These are phyloP conservation scores for Hylomyscus alleni DNA, from an alignment of 2,797 vertebrate genomes.

Conservation along the genomic window DNA sequence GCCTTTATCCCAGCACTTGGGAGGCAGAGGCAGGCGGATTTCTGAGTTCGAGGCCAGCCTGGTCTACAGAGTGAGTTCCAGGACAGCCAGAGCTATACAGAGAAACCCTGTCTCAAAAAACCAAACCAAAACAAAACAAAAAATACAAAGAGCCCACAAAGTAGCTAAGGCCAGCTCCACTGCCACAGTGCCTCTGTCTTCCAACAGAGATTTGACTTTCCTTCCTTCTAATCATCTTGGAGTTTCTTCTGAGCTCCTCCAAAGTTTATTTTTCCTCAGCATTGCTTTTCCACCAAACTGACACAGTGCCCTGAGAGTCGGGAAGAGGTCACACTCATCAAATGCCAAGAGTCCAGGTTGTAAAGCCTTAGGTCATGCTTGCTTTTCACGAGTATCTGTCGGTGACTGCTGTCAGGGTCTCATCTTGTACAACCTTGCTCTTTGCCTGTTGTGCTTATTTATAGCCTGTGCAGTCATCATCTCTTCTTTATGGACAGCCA, in stretches of 20 bases:
- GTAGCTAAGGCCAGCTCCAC: no score
- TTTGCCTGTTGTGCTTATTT: conserved; percentile 77
- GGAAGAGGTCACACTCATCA: neutral
- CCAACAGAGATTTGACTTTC: conserved; percentile 69
- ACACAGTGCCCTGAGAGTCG: neutral
- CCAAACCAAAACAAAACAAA: no score
- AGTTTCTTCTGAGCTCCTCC: conserved; percentile 60
- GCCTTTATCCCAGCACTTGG: no score
- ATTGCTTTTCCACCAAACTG: conserved; percentile 33
- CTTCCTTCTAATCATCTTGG: conserved; percentile 59
- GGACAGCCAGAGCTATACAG: no score
- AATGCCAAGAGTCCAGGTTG: conserved; percentile 2
- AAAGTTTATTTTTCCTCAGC: conserved; percentile 59
- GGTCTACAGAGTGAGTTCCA: no score
- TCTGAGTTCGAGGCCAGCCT: no score
- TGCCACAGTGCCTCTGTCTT: conserved; percentile 48
- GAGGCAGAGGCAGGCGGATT: no score
- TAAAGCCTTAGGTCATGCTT: conserved; percentile 42
- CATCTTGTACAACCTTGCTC: conserved; percentile 72
- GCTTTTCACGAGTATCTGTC: conserved; percentile 40
- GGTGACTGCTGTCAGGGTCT: conserved; percentile 53
- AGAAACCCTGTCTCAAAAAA: no score
- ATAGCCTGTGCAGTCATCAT: conserved; percentile 70
- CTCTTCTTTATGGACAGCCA: conserved; percentile 74
- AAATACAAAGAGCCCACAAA: no score